Conservation (phyloP, 2,888 invertebrate species). For the Aphrophora alni region DNA sequence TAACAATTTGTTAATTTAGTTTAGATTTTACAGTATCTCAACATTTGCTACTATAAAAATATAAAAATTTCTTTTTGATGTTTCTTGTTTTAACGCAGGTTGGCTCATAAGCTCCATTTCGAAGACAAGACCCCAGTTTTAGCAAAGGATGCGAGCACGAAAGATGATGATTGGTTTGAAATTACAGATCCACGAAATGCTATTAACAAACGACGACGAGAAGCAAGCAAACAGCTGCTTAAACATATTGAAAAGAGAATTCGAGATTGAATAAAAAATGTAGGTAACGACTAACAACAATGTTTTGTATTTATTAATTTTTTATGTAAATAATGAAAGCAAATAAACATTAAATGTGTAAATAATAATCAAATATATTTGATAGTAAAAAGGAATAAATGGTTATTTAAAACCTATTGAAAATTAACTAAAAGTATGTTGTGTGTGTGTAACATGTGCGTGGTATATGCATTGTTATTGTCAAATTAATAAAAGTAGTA, state of each 20-base stretch:
- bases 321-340: neutral
- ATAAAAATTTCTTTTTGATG: too few relatives aligned
- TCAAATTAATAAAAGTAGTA: too few relatives aligned
- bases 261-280: neutral
- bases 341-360: neutral
- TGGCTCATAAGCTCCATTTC: conserved; percentile 71
- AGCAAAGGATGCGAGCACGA: conserved; percentile 92
- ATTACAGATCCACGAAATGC: conserved; percentile 96
- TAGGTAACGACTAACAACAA: too few relatives aligned
- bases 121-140: conserved; percentile 73
- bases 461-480: too few relatives aligned
- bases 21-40: too few relatives aligned
- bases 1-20: too few relatives aligned
- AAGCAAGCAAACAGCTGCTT: conserved; percentile 55
- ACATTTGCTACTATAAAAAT: too few relatives aligned
- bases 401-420: too few relatives aligned
- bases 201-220: conserved; percentile 88
- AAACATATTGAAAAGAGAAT: neutral
- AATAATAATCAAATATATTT: neutral
- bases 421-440: too few relatives aligned
- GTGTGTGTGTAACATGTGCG: too few relatives aligned
- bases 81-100: too few relatives aligned
- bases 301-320: neutral
- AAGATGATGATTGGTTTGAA: conserved; percentile 95
- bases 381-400: too few relatives aligned